These are phyloP conservation scores for Aphis gossypii DNA, from an alignment of 1,140 invertebrate species.

Conservation along the genomic window DNA sequence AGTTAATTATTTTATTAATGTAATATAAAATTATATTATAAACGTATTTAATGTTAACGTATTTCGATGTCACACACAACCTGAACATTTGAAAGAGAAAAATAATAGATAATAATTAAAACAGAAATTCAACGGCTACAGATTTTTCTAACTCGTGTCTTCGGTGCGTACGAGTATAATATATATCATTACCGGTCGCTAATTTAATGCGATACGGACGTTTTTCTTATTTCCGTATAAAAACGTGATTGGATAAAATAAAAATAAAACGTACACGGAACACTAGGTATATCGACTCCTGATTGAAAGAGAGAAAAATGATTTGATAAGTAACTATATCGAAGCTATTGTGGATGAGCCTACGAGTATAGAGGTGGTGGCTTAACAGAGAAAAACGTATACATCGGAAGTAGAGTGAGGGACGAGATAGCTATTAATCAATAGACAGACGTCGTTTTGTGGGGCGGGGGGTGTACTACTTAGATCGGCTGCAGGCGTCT, in stretches of 20 bases:
- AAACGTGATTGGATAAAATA: neutral
- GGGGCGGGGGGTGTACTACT: neutral
- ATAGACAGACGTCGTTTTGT: neutral
- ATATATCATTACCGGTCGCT: neutral
- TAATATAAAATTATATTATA: too few relatives aligned
- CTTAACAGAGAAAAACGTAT: neutral
- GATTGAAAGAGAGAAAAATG: neutral
- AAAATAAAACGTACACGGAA: neutral
- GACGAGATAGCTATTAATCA: constrained; percentile 38
- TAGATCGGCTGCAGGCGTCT: neutral
- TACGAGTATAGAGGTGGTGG: neutral
- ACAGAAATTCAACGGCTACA: too few relatives aligned
- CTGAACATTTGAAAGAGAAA: too few relatives aligned
- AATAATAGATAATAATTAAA: too few relatives aligned
- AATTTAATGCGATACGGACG: neutral
- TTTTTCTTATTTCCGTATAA: neutral
- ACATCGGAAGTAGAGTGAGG: neutral
- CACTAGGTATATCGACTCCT: neutral
- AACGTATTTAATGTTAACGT: too few relatives aligned
- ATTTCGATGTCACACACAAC: too few relatives aligned
- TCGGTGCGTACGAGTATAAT: too few relatives aligned
- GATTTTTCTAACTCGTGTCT: too few relatives aligned
- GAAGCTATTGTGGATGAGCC: neutral
- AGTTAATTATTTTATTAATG: too few relatives aligned
- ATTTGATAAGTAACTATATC: neutral